Percentiles rank a stretch among this genome's conserved stretches.
These are phyloP conservation scores for Brenthis hecate DNA, from an alignment of 2,888 invertebrate species.

Conservation along the genomic window DNA sequence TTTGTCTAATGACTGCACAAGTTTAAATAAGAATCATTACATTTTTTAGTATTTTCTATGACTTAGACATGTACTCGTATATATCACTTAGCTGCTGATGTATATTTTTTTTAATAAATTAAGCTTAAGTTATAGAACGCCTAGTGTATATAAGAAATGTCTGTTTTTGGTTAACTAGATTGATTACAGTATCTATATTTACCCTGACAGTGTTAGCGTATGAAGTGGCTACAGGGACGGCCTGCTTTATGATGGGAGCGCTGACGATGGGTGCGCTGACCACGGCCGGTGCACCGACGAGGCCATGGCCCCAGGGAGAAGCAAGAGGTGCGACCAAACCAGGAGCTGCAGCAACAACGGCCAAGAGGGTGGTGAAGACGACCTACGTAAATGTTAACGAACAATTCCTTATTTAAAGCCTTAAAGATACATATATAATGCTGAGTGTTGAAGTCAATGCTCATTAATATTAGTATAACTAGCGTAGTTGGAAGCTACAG, in stretches of 20 bases:
- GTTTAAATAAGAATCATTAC: neutral
- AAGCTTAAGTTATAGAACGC: no score
- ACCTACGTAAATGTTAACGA: constrained; percentile 55
- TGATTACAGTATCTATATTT: constrained; percentile 40
- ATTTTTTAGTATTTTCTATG: neutral
- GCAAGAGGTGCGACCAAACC: constrained; percentile 67
- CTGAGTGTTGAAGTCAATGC: no score
- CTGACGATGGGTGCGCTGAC: constrained; percentile 64
- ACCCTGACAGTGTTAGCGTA: constrained; percentile 86
- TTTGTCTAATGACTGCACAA: constrained; percentile 46
- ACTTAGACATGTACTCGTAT: no score
- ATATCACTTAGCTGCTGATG: no score
- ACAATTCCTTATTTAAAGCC: neutral
- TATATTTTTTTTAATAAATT: no score
- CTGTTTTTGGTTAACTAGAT: no score
- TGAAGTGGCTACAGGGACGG: constrained; percentile 83
- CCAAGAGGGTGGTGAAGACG: constrained; percentile 75
- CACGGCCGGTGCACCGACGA: constrained; percentile 49
- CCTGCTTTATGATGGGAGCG: constrained; percentile 74
- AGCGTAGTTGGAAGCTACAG: no score
- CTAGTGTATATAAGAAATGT: no score
- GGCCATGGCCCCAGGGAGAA: constrained; percentile 58
- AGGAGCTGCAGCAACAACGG: constrained; percentile 70
- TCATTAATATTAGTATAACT: no score
- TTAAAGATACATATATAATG: neutral